Evolutionary conservation across 2,888 invertebrate species (phyloP).

Genomic region (Polyploca ridens): DNA sequence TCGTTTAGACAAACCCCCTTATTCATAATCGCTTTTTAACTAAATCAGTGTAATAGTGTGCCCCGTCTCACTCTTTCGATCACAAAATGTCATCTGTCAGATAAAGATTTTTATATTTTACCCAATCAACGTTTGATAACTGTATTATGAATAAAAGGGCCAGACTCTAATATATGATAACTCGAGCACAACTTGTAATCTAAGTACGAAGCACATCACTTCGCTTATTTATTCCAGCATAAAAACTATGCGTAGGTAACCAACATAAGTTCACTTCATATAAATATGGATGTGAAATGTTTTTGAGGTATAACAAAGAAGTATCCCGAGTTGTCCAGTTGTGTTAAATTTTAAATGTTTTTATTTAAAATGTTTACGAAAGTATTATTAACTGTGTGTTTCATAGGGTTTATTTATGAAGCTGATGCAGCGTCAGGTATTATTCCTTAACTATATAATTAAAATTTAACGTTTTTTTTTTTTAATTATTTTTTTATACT

Average conservation of each 20-base stretch:
- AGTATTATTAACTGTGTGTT: background rate
- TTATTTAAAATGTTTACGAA: background rate
- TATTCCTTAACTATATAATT: background rate
- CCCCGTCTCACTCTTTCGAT: too few species aligned
- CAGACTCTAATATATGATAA: background rate
- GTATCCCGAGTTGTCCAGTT: slow-evolving; percentile 10
- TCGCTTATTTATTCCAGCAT: background rate
- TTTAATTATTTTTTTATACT: too few species aligned
- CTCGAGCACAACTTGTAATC: background rate
- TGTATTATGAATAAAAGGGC: too few species aligned
- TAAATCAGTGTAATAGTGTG: too few species aligned
- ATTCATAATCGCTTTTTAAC: too few species aligned
- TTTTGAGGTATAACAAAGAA: slow-evolving; percentile 4
- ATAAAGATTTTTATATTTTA: too few species aligned
- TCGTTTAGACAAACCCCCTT: too few species aligned
- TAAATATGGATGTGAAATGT: slow-evolving; percentile 2
- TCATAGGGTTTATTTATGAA: slow-evolving; percentile 4
- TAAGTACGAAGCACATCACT: background rate
- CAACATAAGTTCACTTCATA: background rate
- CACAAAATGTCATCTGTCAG: too few species aligned
- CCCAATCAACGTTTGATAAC: too few species aligned
- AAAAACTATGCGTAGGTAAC: background rate
- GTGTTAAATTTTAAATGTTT: background rate
- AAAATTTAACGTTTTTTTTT: too few species aligned
- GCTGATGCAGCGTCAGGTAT: slow-evolving; percentile 5